Percentiles rank a stretch among this genome's conserved stretches.
These are phyloP conservation scores for Ptychadena robeensis DNA, from an alignment of 2,797 vertebrate genomes.

Conservation along the genomic window DNA sequence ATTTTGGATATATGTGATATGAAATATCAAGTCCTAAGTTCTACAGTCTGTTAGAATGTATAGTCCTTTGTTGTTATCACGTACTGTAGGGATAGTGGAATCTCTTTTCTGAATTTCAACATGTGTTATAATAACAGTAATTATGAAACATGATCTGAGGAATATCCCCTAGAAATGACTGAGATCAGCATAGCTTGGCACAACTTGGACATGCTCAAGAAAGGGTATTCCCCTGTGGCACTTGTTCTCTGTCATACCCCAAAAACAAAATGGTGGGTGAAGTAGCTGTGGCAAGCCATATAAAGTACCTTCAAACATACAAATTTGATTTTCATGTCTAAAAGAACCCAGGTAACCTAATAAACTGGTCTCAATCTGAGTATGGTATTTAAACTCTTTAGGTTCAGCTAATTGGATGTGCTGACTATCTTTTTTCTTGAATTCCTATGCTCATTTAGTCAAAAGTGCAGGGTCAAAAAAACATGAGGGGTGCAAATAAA, in stretches of 20 bases:
- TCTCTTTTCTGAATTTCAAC: constrained; percentile 33
- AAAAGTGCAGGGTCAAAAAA: too few species aligned
- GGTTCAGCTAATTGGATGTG: too few species aligned
- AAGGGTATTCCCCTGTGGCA: constrained; percentile 40
- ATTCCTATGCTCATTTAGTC: background rate
- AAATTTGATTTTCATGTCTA: background rate
- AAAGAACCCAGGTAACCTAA: too few species aligned
- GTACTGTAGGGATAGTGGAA: background rate
- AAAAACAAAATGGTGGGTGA: background rate
- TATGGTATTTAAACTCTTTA: background rate
- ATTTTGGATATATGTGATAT: too few species aligned
- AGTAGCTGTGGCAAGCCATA: background rate
- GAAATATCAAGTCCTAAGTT: background rate
- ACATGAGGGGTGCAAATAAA: too few species aligned
- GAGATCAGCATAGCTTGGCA: constrained; percentile 37
- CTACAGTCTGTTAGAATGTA: background rate
- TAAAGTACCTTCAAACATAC: background rate
- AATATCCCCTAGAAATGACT: constrained; percentile 36
- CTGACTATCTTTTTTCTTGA: too few species aligned
- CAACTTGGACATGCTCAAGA: constrained; percentile 23
- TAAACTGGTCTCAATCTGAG: too few species aligned
- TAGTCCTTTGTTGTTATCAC: background rate
- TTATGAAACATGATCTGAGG: constrained; percentile 47
- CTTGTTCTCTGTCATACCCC: background rate
- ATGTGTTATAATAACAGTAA: constrained; percentile 39